Evolutionary conservation across 2,797 vertebrate species (phyloP).

Genomic region (Arnoldichthys spilopterus): DNA sequence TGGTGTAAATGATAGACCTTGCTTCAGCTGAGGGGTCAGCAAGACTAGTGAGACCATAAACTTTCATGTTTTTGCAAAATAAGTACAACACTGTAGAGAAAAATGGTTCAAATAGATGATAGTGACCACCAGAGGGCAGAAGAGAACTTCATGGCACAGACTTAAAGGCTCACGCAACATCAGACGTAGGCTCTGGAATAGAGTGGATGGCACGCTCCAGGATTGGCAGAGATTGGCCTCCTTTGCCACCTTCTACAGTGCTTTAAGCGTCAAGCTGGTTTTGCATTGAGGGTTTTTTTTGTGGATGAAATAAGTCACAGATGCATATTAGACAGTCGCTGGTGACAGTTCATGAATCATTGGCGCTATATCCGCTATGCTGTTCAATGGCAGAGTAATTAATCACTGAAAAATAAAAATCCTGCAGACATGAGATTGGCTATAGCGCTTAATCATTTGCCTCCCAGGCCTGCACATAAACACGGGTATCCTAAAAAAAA

Average conservation of each 20-base stretch:
- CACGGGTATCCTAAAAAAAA: background rate
- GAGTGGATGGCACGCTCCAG: background rate
- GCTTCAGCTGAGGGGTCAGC: too few species aligned
- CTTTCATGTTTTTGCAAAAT: background rate
- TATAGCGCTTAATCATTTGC: background rate
- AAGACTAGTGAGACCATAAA: too few species aligned
- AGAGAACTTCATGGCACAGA: background rate
- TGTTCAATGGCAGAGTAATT: slow-evolving; percentile 10
- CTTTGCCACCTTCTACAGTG: background rate
- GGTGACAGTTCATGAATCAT: slow-evolving; percentile 25
- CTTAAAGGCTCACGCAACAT: background rate
- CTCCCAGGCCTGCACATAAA: background rate
- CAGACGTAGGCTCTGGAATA: background rate
- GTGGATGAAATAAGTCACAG: background rate
- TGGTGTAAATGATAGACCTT: too few species aligned
- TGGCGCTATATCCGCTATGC: background rate
- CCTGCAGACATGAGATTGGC: background rate
- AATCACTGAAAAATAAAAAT: background rate
- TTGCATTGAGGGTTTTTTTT: background rate
- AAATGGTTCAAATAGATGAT: background rate
- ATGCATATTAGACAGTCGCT: slow-evolving; percentile 1
- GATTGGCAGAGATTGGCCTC: background rate
- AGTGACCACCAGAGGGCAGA: slow-evolving; percentile 14
- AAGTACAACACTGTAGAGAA: background rate
- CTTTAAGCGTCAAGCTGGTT: background rate